Evolutionary conservation across 2,797 vertebrate species (phyloP), one percentile per base, ranked within the genome.

Genomic region (Tamandua tetradactyla): DNA sequence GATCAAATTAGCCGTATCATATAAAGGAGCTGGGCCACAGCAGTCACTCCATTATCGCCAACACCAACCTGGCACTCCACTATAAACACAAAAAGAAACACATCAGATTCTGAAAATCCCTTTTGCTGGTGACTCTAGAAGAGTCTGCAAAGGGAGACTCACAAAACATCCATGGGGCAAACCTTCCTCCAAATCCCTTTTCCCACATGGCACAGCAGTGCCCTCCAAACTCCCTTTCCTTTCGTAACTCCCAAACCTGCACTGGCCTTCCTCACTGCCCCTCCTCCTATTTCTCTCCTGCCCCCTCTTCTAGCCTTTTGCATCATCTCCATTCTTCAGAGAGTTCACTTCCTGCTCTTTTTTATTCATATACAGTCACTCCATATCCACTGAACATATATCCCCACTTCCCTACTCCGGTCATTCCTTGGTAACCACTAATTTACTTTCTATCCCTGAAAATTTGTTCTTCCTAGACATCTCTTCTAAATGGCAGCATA

Each of bases 71-170:
- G 84, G 87, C 89, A 6, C 37, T 32, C 69, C 22, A 66, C 87
- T 93, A 82, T n/a, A 2, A 3, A 18, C 15, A 20, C 87, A 20
- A 5, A 35, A 13, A 68, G 81, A 74, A 57, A 62, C 80, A 91
- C 91, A 37, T 66, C 0, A 0, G 78, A 72, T 18, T 68, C 61
- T 0, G 23, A 85, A 93, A 88, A 88, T 57, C 95, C 87, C 71
- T 93, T 91, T 64, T 59, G 74, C 66, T 68, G 59, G 81, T 8
- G 91, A 84, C 76, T 88, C 71, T 69, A 35, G 74, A 89, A 88
- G 61, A 79, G 52, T 49, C 23, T 57, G 42, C 62, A 59, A 30
- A 52, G 55, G 69, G 68, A 44, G 17, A 55, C 68, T 80, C 75
- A 1, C 52, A 10, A 12, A 13, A 75, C 25, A 59, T 1, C 11